Evolutionary conservation across 2,113 vertebrate species (phyloP).

Genomic region (Gymnogyps californianus): DNA sequence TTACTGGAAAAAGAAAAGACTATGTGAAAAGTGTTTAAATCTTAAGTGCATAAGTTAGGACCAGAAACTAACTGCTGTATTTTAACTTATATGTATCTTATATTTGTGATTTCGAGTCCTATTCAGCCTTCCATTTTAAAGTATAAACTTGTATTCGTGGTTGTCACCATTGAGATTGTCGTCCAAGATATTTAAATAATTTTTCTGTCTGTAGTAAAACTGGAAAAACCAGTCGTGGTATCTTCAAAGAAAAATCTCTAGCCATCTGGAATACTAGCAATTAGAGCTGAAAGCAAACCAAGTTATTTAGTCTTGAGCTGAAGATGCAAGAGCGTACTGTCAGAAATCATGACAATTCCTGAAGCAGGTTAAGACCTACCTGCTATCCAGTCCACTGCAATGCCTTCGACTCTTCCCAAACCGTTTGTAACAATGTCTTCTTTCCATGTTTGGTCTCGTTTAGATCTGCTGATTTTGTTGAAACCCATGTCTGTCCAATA

Average conservation of each 20-base stretch:
- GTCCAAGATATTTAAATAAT: not conserved
- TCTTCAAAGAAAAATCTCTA: not conserved
- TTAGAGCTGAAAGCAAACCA: not conserved
- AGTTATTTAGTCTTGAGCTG: not conserved
- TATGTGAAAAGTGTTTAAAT: not conserved
- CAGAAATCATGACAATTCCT: not conserved
- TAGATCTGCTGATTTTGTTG: constrained; percentile 93
- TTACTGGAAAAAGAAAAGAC: not conserved
- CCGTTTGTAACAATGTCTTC: constrained; percentile 95
- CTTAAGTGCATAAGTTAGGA: not conserved
- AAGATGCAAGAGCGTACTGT: not conserved
- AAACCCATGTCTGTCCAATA: constrained; percentile 99
- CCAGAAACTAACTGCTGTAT: not conserved
- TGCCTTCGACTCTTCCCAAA: constrained; percentile 94
- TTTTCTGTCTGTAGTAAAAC: not conserved
- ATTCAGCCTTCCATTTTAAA: not conserved
- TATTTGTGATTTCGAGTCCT: not conserved
- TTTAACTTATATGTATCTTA: not conserved
- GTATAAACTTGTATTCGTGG: not conserved
- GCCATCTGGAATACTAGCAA: not conserved
- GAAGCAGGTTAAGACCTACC: constrained; percentile 66
- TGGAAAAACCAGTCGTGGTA: not conserved
- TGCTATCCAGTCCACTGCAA: constrained; percentile 97
- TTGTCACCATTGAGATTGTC: not conserved
- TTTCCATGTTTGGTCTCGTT: constrained; percentile 96